These are phyloP conservation scores for Poeciliopsis presidionis DNA, from an alignment of 2,797 vertebrate genomes.

Conservation along the genomic window DNA sequence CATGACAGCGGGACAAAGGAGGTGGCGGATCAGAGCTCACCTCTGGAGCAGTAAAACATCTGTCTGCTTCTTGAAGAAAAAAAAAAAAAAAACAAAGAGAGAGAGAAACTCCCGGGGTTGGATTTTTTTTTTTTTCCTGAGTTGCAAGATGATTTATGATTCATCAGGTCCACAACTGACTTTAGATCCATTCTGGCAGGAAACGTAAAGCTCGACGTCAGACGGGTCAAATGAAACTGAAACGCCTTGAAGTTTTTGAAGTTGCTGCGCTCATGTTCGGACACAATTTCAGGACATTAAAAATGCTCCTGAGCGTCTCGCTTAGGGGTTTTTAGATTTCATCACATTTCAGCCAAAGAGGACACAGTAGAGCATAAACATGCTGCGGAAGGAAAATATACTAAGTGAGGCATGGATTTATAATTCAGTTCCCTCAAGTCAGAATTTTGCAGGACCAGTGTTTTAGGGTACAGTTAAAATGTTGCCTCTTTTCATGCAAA, in stretches of 20 bases:
- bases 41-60: constrained; percentile 74
- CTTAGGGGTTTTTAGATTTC: background rate
- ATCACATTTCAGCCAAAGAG: background rate
- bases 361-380: background rate
- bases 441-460: background rate
- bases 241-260: background rate
- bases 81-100: too few relatives aligned
- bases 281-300: background rate
- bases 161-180: constrained; percentile 15
- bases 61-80: constrained; percentile 36
- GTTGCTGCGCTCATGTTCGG: background rate
- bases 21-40: constrained; percentile 68
- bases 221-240: constrained; percentile 10
- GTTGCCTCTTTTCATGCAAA: background rate
- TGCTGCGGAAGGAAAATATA: background rate
- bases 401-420: background rate
- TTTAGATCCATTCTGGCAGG: constrained; percentile 46
- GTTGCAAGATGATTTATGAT: constrained; percentile 44
- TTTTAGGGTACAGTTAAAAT: background rate
- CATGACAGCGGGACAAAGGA: constrained; percentile 69
- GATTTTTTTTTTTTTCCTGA: constrained; percentile 15
- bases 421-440: background rate
- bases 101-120: constrained; percentile 35
- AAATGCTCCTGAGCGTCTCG: background rate
- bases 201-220: constrained; percentile 28